Evolutionary conservation across 2,888 invertebrate genomes (phyloP), one percentile per base, ranked within the genome.

Genomic region (Thymelicus acteon): DNA sequence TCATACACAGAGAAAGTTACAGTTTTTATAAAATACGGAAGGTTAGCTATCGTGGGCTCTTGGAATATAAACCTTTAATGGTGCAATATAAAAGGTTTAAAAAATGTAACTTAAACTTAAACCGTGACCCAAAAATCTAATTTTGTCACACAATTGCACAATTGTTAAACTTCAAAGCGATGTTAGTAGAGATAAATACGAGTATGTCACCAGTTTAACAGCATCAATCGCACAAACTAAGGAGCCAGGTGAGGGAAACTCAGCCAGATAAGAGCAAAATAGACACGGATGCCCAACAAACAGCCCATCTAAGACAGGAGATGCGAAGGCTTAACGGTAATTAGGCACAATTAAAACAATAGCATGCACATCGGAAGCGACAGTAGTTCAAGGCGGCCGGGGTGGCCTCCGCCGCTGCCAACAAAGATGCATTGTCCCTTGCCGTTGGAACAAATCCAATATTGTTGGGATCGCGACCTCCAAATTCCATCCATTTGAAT

Each of bases 361-460:
- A 75, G 74, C 75, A 73, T 57, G 65, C 77, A 76, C 75, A 77
- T 77, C 78, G 78, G 78, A 92, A 91, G 89, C 87, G 80, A 84
- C 83, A 39, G 62, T 58, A 60, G 82, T 80, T 78, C 80, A 82
- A 82, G 76, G 80, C 76, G 80, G 5, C 37, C 5, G 15, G 74
- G 74, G 61, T 73, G 85, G 83, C 89, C 91, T 89, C 85, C 86
- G 77, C 70, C 72, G 76, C 77, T 78, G 82, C 82, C 86, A 90
- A 92, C 92, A 92, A 92, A 90, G 91, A 87, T 89, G 91, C 91
- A 93, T 93, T 93, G 93, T 93, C 85, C 84, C 83, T 73, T 80
- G 78, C 81, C 84, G 82, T 92, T 93, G 93, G 93, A 93, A 90
- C 90, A 82, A 90, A 91, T 93, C 93, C 93, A 93, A 93, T 90